phyloP scores from a whole-genome alignment of 2,797 vertebrate genomes.

The Alectoris magna region DNA sequence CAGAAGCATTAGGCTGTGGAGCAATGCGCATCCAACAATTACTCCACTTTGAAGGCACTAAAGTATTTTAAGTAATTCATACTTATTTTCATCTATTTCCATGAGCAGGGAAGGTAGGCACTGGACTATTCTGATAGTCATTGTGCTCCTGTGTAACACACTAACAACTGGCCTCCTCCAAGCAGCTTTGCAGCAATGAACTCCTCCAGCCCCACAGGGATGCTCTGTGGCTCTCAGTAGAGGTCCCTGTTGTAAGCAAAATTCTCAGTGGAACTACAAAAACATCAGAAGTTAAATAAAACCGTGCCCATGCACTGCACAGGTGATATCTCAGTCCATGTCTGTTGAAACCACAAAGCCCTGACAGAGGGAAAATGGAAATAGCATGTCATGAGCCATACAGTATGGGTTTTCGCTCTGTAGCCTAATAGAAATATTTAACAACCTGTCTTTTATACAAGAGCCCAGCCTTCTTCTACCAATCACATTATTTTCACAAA shows the following conservation, averaged over 20 bases:
- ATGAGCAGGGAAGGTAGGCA: not conserved
- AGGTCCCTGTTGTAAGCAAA: slow-evolving; percentile 37
- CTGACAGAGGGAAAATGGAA: not conserved
- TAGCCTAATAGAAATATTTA: not conserved
- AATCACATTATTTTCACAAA: not conserved
- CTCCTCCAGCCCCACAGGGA: not conserved
- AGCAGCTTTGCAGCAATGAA: not conserved
- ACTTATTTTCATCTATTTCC: not conserved
- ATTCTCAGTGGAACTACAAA: not conserved
- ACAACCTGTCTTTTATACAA: not conserved
- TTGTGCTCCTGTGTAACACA: not conserved
- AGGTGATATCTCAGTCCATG: not conserved
- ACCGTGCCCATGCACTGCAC: not conserved
- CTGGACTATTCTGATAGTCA: not conserved
- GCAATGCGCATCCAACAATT: not conserved
- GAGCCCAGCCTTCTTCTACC: not conserved
- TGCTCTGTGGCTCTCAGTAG: slow-evolving; percentile 7
- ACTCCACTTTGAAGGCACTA: not conserved
- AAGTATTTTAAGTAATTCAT: not conserved
- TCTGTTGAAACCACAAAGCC: not conserved
- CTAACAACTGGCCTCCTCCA: fast-evolving
- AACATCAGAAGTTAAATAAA: not conserved
- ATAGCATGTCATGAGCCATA: not conserved
- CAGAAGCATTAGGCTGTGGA: not conserved
- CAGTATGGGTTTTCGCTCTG: not conserved